phyloP scores from a whole-genome alignment of 1,140 invertebrate species.

The Penaeus japonicus region DNA sequence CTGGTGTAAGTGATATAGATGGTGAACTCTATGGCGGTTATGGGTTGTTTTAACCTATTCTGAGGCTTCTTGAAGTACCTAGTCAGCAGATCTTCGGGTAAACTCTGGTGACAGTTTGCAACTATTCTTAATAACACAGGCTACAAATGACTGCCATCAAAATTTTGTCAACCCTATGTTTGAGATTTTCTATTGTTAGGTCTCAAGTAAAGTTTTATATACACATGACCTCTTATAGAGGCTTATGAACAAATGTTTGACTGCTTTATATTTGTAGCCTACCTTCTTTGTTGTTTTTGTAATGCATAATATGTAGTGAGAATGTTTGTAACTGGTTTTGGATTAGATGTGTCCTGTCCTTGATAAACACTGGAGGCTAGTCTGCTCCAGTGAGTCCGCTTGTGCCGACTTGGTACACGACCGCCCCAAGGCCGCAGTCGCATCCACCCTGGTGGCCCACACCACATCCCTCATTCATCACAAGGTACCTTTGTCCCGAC shows the following conservation, averaged over 20 bases:
- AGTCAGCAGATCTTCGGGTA: slow-evolving; percentile 52
- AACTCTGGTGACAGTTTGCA: slow-evolving; percentile 54
- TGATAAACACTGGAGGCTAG: slow-evolving; percentile 48
- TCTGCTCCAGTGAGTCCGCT: slow-evolving; percentile 55
- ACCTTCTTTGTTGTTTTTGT: slow-evolving; percentile 50
- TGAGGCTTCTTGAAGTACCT: slow-evolving; percentile 40
- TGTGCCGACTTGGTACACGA: slow-evolving; percentile 49
- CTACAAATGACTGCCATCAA: slow-evolving; percentile 57
- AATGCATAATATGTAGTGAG: slow-evolving; percentile 53
- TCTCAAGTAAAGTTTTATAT: slow-evolving; percentile 43
- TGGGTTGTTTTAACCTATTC: slow-evolving; percentile 33
- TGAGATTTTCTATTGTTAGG: slow-evolving; percentile 49
- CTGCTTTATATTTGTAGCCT: slow-evolving; percentile 55
- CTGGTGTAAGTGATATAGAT: slow-evolving; percentile 38
- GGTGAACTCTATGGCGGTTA: slow-evolving; percentile 33
- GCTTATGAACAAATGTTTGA: slow-evolving; percentile 51
- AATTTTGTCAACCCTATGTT: slow-evolving; percentile 48
- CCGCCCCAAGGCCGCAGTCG: slow-evolving; percentile 33
- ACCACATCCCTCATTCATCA: not conserved
- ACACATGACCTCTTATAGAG: slow-evolving; percentile 33
- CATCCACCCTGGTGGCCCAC: not conserved
- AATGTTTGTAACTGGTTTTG: slow-evolving; percentile 54
- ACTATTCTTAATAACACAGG: slow-evolving; percentile 51
- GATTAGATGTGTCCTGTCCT: slow-evolving; percentile 49
- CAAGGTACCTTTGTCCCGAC: not conserved